Evolutionary conservation across 1,140 invertebrate genomes (phyloP), one percentile per base, ranked within the genome.

Genomic region (Argopecten irradians): DNA sequence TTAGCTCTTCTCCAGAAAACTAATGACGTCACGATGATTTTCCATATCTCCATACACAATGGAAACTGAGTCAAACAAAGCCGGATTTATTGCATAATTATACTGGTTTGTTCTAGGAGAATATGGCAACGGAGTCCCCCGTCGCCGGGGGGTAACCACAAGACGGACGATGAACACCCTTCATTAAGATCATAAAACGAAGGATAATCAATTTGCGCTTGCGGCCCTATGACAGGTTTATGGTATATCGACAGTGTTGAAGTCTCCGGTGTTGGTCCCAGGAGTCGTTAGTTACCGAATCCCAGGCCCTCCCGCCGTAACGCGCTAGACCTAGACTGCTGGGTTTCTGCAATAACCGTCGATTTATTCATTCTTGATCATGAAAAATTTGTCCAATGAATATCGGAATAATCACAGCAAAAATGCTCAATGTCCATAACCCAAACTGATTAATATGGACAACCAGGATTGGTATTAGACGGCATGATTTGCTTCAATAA

Each of bases 341-440:
- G 55, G n/a, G 55, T 71, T 71, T 71, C 55, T 71, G 55, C n/a
- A 71, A 71, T 71, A 71, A 71, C n/a, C 28, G 13, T n/a, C 55
- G 55, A 71, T 71, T 71, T 71, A 71, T 71, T 71, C 55, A 71
- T 71, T 71, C 55, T 71, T 71, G 55, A 71, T 71, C n/a, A 71
- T 71, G 55, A n/a, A 71, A 71, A 71, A 71, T 71, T 22, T n/a
- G 55, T 71, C 55, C 55, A 28, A 71, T 71, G 55, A 71, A 71
- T 71, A 71, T 71, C 16, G 55, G 43, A n/a, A 8, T 71, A n/a
- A 71, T 16, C 55, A 71, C 55, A 71, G 22, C n/a, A 46, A 46
- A 46, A 46, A 46, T 46, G 22, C 22, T 8, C 13, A 8, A 19
- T 11, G 13, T 11, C 13, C 13, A 1, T 28, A 8, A n/a, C 7